Conservation (phyloP, 1,140 invertebrate species). For the Drosophila kanapiae region DNA sequence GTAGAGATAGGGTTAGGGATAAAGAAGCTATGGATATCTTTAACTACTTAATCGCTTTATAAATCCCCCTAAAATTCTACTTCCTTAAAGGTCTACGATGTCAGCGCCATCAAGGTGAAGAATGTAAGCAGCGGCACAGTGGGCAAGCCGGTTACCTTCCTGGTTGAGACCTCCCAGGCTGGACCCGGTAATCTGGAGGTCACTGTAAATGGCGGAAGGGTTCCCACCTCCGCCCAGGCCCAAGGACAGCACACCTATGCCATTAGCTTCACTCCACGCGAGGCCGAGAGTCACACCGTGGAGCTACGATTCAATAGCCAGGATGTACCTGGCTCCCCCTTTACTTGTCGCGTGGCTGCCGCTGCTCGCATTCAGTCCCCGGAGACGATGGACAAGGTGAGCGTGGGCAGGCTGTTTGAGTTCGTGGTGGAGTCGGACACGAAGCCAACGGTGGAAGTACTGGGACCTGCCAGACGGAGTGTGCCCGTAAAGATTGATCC, state of each 20-base stretch:
- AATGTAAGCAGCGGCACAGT: conserved; percentile 95
- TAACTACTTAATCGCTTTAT: no score
- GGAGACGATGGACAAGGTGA: conserved; percentile 96
- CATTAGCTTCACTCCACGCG: conserved; percentile 97
- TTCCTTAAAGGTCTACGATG: conserved; percentile 92
- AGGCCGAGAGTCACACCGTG: conserved; percentile 95
- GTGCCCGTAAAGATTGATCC: conserved; percentile 88
- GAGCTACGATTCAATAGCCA: conserved; percentile 98
- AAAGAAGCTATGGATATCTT: no score
- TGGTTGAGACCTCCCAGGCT: conserved; percentile 96
- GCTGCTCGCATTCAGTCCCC: conserved; percentile 91
- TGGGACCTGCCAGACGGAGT: conserved; percentile 90
- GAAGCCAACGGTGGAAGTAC: conserved; percentile 91
- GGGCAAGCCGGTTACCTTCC: conserved; percentile 96
- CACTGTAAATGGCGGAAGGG: conserved; percentile 97
- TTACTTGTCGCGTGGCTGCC: conserved; percentile 89
- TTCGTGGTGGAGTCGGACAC: conserved; percentile 94
- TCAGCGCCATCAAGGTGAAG: conserved; percentile 97
- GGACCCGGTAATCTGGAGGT: conserved; percentile 98
- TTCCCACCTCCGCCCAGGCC: conserved; percentile 97
- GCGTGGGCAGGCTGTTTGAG: conserved; percentile 92
- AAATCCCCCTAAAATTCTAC: background rate
- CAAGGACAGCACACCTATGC: conserved; percentile 98
- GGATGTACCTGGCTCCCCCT: conserved; percentile 95
- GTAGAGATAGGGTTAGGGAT: no score